Percentiles rank a stretch among this genome's conserved stretches.
Evolutionary conservation across 1,140 invertebrate genomes (phyloP).

Genomic region (Drosophila willistoni): DNA sequence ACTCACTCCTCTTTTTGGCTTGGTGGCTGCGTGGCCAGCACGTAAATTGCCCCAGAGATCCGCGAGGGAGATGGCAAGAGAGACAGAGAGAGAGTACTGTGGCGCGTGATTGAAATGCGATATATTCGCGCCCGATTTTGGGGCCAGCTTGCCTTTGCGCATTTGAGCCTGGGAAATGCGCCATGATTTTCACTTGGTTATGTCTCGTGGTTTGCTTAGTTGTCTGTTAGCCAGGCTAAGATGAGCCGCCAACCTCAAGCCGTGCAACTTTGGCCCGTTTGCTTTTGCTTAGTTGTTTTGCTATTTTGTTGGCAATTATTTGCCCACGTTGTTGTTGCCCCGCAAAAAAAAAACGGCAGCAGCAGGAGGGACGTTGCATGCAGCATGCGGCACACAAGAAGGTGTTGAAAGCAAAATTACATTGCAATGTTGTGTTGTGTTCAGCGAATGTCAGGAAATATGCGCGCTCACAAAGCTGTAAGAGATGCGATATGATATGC

Average conservation of each 20-base stretch:
- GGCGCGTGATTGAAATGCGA: slow-evolving; percentile 81
- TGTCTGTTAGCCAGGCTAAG: slow-evolving; percentile 17
- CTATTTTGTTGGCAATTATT: slow-evolving; percentile 72
- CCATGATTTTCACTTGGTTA: slow-evolving; percentile 57
- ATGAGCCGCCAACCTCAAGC: slow-evolving; percentile 26
- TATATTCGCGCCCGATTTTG: slow-evolving; percentile 81
- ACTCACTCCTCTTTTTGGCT: slow-evolving; percentile 32
- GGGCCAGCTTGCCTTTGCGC: slow-evolving; percentile 41
- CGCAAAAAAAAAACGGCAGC: slow-evolving; percentile 44
- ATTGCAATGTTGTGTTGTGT: slow-evolving; percentile 72
- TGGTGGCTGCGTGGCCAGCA: slow-evolving; percentile 61
- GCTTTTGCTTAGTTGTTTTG: slow-evolving; percentile 36
- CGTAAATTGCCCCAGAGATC: slow-evolving; percentile 67
- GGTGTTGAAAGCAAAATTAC: slow-evolving; percentile 82
- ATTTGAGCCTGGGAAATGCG: slow-evolving; percentile 69
- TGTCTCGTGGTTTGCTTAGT: background rate
- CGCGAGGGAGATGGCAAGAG: slow-evolving; percentile 4
- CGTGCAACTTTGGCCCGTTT: slow-evolving; percentile 37
- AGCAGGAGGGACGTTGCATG: slow-evolving; percentile 47
- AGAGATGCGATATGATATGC: slow-evolving; percentile 75
- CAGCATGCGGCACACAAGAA: slow-evolving; percentile 44
- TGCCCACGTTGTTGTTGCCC: slow-evolving; percentile 61
- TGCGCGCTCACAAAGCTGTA: slow-evolving; percentile 30
- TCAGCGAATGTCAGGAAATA: slow-evolving; percentile 66
- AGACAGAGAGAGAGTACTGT: slow-evolving; percentile 23